phyloP scores from a whole-genome alignment of 1,140 invertebrate genomes.

The Platyscapa corneri region DNA sequence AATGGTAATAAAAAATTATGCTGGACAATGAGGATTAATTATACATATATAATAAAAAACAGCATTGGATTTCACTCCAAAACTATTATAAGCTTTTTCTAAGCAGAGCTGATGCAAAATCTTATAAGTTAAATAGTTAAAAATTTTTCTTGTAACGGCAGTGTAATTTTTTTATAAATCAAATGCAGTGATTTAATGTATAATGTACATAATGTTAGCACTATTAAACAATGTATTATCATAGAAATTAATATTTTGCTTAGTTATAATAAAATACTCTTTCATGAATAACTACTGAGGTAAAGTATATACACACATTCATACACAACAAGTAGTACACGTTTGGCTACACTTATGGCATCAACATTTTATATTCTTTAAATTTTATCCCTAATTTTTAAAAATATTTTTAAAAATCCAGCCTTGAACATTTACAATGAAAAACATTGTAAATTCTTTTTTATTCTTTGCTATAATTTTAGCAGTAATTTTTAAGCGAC shows the following conservation, averaged over 20 bases:
- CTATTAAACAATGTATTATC: constrained; percentile 28
- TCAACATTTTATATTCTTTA: constrained; percentile 20
- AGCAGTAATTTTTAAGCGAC: background rate
- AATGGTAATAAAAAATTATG: constrained; percentile 40
- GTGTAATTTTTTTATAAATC: constrained; percentile 30
- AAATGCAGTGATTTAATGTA: constrained; percentile 40
- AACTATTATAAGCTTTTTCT: constrained; percentile 14
- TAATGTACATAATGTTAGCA: constrained; percentile 41
- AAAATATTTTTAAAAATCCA: constrained; percentile 27
- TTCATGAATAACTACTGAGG: constrained; percentile 36
- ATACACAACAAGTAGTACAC: constrained; percentile 45
- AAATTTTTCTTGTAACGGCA: constrained; percentile 27
- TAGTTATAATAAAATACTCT: constrained; percentile 48
- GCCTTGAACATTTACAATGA: constrained; percentile 18
- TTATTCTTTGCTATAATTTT: background rate
- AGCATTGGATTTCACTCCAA: constrained; percentile 24
- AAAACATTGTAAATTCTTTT: constrained; percentile 12
- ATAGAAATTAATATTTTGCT: constrained; percentile 26
- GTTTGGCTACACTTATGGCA: constrained; percentile 48
- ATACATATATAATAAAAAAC: constrained; percentile 37
- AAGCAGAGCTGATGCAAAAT: constrained; percentile 27
- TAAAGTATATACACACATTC: constrained; percentile 51
- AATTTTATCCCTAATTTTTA: constrained; percentile 9
- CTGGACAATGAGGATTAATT: constrained; percentile 10
- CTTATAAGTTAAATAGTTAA: constrained; percentile 4